Conservation (phyloP, 1,140 invertebrate species). For the Probaryconus sp. region DNA sequence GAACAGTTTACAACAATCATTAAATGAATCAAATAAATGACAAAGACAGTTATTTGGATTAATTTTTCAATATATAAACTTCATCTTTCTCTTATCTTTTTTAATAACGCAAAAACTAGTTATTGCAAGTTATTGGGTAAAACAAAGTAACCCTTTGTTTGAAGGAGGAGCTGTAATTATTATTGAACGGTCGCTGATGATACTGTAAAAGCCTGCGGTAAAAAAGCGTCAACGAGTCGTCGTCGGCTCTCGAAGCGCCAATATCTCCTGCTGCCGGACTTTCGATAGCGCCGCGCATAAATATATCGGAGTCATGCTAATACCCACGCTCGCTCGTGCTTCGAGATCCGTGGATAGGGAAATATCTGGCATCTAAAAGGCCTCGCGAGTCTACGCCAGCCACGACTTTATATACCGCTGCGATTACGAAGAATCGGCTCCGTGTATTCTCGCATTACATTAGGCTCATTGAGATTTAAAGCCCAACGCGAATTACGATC, state of each 20-base stretch:
- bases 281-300: conserved; percentile 63
- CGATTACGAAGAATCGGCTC: conserved; percentile 55
- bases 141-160: background rate
- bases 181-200: conserved; percentile 16
- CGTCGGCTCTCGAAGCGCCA: conserved; percentile 17
- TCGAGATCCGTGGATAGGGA: conserved; percentile 67
- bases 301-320: conserved; percentile 68
- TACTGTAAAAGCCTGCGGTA: conserved; percentile 32
- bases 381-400: conserved; percentile 47
- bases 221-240: conserved; percentile 44
- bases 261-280: conserved; percentile 55
- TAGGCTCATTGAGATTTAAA: conserved; percentile 37
- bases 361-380: conserved; percentile 65
- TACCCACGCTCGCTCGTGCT: conserved; percentile 64
- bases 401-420: conserved; percentile 49
- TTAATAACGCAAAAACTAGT: too few species aligned
- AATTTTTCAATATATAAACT: too few species aligned
- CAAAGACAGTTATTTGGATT: too few species aligned
- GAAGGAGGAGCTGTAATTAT: background rate
- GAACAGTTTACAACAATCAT: too few species aligned
- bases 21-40: too few species aligned
- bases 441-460: conserved; percentile 23
- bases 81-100: too few species aligned
- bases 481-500: conserved; percentile 40
- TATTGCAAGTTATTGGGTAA: too few species aligned